Evolutionary conservation across 2,113 vertebrate species (phyloP).

Genomic region (Coptodon rendalli): DNA sequence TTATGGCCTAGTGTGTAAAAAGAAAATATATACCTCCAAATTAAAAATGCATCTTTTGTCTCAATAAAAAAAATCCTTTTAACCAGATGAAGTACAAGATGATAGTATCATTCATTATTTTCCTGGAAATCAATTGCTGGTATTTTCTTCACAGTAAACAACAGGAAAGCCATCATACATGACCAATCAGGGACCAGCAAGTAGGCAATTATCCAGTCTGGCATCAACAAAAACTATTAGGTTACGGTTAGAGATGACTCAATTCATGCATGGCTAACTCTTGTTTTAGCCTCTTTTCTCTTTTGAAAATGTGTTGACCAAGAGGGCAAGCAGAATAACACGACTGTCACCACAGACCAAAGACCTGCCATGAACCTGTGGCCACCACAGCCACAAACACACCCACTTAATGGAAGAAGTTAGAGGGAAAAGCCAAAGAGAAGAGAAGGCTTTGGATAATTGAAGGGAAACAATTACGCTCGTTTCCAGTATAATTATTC

Average conservation of each 20-base stretch:
- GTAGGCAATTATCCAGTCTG: background rate
- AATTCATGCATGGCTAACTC: background rate
- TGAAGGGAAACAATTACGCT: background rate
- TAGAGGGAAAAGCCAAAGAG: background rate
- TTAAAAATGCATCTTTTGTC: background rate
- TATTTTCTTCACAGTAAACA: background rate
- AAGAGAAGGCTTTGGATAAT: background rate
- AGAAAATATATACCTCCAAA: background rate
- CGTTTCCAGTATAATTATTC: background rate
- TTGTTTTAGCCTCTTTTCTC: background rate
- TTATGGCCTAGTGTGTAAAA: background rate
- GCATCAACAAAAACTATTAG: background rate
- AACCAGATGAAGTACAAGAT: rapidly evolving
- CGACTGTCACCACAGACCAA: background rate
- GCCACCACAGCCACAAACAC: background rate
- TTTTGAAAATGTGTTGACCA: background rate
- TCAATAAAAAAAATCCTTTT: background rate
- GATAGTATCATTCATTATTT: background rate
- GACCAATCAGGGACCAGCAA: background rate
- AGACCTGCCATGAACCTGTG: background rate
- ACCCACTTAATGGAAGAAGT: background rate
- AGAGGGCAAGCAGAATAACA: background rate
- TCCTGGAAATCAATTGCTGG: background rate
- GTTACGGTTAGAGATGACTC: background rate
- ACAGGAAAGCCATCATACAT: background rate